Evolutionary conservation across 2,797 vertebrate species (phyloP).

Genomic region (Tinamus major): DNA sequence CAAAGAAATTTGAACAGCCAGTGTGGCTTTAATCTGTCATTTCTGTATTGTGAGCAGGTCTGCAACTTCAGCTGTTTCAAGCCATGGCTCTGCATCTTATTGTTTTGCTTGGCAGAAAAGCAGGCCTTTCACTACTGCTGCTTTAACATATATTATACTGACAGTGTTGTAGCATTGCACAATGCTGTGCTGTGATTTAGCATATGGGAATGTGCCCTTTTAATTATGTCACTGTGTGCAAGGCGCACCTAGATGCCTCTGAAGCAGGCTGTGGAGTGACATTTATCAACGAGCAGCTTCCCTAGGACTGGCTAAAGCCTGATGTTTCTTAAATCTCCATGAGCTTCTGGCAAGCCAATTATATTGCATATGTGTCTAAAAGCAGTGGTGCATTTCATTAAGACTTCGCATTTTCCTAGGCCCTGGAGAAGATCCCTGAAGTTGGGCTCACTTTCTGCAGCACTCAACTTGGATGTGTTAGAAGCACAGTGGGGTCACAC

Average conservation of each 20-base stretch:
- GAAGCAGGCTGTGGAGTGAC: not conserved
- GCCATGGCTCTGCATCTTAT: not conserved
- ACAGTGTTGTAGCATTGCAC: not conserved
- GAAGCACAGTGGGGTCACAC: not conserved
- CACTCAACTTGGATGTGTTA: fast-evolving
- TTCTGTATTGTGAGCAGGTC: not conserved
- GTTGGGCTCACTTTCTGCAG: not conserved
- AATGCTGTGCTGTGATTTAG: not conserved
- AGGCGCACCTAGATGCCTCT: not conserved
- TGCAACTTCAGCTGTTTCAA: not conserved
- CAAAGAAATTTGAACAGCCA: not conserved
- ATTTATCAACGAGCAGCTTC: not conserved
- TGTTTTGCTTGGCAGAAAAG: not conserved
- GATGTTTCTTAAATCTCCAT: not conserved
- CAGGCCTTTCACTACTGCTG: not conserved
- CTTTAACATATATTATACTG: not conserved
- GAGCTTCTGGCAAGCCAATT: not conserved
- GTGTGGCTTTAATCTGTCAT: not conserved
- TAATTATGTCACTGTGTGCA: not conserved
- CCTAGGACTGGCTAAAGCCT: not conserved
- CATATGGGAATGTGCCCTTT: not conserved
- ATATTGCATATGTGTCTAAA: not conserved
- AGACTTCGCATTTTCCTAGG: not conserved
- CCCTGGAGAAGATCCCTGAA: not conserved
- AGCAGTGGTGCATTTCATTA: not conserved